phyloP scores from a whole-genome alignment of 1,140 invertebrate genomes.

The Drosophila ananassae region DNA sequence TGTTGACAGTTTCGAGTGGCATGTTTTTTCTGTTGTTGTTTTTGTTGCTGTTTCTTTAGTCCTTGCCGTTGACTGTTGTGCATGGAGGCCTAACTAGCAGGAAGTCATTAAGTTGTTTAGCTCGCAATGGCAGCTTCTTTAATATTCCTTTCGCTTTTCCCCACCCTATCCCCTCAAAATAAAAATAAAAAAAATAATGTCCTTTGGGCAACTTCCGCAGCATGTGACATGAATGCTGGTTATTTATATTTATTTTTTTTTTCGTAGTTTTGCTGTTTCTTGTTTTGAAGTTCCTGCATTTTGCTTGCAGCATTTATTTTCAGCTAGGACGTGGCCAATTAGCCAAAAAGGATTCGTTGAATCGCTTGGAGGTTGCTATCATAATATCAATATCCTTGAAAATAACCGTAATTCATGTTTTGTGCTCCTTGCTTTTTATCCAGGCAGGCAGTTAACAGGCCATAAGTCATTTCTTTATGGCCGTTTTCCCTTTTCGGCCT shows the following conservation, averaged over 20 bases:
- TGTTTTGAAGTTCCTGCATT: slow-evolving; percentile 23
- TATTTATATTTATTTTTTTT: neutral
- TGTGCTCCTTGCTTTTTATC: slow-evolving; percentile 14
- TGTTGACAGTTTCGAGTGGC: slow-evolving; percentile 40
- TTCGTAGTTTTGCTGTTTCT: slow-evolving; percentile 1
- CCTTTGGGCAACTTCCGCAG: slow-evolving; percentile 29
- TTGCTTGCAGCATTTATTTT: slow-evolving; percentile 16
- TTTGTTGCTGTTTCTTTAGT: slow-evolving; percentile 5
- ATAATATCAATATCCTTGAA: slow-evolving; percentile 34
- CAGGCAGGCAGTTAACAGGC: slow-evolving; percentile 53
- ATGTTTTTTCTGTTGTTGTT: slow-evolving; percentile 12
- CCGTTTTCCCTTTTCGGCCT: slow-evolving; percentile 14
- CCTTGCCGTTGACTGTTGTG: slow-evolving; percentile 33
- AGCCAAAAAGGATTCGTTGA: slow-evolving; percentile 10
- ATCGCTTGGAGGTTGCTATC: neutral
- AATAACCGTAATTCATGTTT: slow-evolving; percentile 36
- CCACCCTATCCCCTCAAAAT: neutral
- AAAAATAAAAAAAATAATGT: neutral
- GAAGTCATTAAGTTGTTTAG: slow-evolving; percentile 81
- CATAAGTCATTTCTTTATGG: slow-evolving; percentile 56
- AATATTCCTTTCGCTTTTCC: slow-evolving; percentile 21
- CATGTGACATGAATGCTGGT: slow-evolving; percentile 42
- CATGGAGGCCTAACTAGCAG: slow-evolving; percentile 71
- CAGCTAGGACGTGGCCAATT: slow-evolving; percentile 29
- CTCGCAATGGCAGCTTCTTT: slow-evolving; percentile 45